Conservation (phyloP, 2,888 invertebrate species). For the Macrosiphum euphorbiae region DNA sequence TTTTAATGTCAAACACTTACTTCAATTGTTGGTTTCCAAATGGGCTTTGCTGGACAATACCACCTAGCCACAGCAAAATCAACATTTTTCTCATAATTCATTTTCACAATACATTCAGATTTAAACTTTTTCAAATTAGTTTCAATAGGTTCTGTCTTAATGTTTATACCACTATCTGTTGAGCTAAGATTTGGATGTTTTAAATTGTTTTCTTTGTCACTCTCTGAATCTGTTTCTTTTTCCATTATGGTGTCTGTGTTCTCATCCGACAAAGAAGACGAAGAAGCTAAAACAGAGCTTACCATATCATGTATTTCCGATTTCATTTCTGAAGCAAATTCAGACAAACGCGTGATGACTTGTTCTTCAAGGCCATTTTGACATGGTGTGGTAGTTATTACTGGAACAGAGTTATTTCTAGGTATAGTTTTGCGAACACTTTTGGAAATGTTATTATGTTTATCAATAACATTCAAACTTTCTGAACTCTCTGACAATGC, state of each 20-base stretch:
- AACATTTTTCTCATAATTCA: slow-evolving; percentile 62
- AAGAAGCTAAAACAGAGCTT: slow-evolving; percentile 74
- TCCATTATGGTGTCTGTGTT: slow-evolving; percentile 61
- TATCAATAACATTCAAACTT: slow-evolving; percentile 65
- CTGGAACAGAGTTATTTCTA: slow-evolving; percentile 65
- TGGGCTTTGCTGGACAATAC: slow-evolving; percentile 83
- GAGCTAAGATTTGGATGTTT: slow-evolving; percentile 73
- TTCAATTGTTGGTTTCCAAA: slow-evolving; percentile 86
- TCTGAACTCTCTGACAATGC: slow-evolving; percentile 72
- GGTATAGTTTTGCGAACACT: slow-evolving; percentile 16
- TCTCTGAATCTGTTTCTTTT: slow-evolving; percentile 60
- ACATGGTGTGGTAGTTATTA: slow-evolving; percentile 58
- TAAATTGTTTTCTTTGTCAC: slow-evolving; percentile 55
- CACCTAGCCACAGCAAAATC: slow-evolving; percentile 71
- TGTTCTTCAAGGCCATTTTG: slow-evolving; percentile 80
- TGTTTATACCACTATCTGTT: slow-evolving; percentile 83
- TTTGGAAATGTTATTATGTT: slow-evolving; percentile 57
- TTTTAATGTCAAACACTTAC: slow-evolving; percentile 70
- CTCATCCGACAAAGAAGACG: slow-evolving; percentile 54
- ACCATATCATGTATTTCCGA: slow-evolving; percentile 77
- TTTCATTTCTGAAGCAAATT: slow-evolving; percentile 83
- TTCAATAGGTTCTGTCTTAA: slow-evolving; percentile 55
- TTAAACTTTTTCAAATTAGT: slow-evolving; percentile 56
- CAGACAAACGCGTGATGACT: slow-evolving; percentile 83
- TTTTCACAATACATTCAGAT: slow-evolving; percentile 57